Evolutionary conservation across 2,888 invertebrate genomes (phyloP).

Genomic region (Pseudococcus viburni): DNA sequence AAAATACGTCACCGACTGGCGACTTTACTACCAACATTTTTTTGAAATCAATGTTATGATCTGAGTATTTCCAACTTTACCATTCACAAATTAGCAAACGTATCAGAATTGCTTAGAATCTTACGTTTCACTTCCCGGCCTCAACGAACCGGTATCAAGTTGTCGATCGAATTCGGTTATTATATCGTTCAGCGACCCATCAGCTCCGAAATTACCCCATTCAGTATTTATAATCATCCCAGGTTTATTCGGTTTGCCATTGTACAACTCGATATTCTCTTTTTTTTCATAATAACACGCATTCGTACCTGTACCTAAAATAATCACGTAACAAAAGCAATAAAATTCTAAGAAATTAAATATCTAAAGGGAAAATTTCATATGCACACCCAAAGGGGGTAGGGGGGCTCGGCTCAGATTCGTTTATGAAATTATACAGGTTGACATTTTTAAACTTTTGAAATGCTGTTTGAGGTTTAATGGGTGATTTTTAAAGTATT

Average conservation of each 20-base stretch:
- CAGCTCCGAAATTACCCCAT: constrained; percentile 89
- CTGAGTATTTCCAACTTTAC: too few species aligned
- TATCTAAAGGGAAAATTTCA: neutral
- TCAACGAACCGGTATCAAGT: constrained; percentile 38
- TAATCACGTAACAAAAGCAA: neutral
- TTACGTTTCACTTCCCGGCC: constrained; percentile 58
- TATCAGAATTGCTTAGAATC: neutral
- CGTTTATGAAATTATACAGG: too few species aligned
- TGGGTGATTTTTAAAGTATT: too few species aligned
- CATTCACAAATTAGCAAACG: too few species aligned
- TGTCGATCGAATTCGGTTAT: constrained; percentile 79
- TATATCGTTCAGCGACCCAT: constrained; percentile 83
- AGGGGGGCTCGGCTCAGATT: too few species aligned
- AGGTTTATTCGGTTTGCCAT: constrained; percentile 61
- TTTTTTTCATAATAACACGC: constrained; percentile 83
- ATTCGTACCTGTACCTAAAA: constrained; percentile 79
- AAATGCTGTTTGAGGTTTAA: too few species aligned
- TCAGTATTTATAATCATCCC: constrained; percentile 84
- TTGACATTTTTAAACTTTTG: too few species aligned
- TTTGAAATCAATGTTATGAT: too few species aligned
- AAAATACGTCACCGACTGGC: too few species aligned
- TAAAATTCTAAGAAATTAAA: neutral
- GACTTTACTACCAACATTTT: too few species aligned
- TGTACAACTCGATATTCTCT: constrained; percentile 51
- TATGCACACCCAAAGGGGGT: too few species aligned